Evolutionary conservation across 2,113 vertebrate species (phyloP), one percentile per base, ranked within the genome.

Genomic region (Cephalophus harveyi): DNA sequence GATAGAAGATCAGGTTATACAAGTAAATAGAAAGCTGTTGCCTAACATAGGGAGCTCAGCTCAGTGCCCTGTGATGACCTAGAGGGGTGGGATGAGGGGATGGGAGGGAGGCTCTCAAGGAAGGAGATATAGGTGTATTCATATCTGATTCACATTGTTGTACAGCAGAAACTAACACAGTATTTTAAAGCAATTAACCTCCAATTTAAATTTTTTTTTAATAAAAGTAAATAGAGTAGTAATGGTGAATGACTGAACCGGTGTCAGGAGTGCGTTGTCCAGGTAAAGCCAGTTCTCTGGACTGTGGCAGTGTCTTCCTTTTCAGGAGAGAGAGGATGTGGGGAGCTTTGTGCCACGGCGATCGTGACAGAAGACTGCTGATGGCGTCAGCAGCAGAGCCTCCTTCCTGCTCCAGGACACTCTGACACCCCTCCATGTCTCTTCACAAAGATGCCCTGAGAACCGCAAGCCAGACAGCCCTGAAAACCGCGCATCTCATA

Each of bases 261-360:
- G 6, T 5, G 1, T 36, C 30, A 21, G 23, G 2, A 13, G 13
- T 55, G 23, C 1, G 11, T n/a, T 83, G 8, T 33, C 79, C 11
- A 46, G 28, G 27, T 16, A 33, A 5, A 67, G 50, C 7, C 8
- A 9, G 3, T 57, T 28, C 30, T 67, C 19, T n/a, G 62, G 8
- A n/a, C 4, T 48, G 28, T n/a, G 14, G 48, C 36, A 36, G 4
- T 27, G 9, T n/a, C 52, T 59, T 4, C 21, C 3, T 74, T 71
- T 33, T 74, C 48, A 55, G 50, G 9, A 55, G 50, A 84, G 21
- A 36, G 10, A 46, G 33, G 46, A 21, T 30, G 36, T 1, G 2
- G 14, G 13, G 48, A 33, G 48, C 21, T 7, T 11, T 40, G 13
- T 9, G 50, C 50, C 36, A 9, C 1, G 3, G 21, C 14, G 74